Base-by-base conservation (phyloP, 2,113 vertebrate genomes). In the Lipotes vexillifer region DNA sequence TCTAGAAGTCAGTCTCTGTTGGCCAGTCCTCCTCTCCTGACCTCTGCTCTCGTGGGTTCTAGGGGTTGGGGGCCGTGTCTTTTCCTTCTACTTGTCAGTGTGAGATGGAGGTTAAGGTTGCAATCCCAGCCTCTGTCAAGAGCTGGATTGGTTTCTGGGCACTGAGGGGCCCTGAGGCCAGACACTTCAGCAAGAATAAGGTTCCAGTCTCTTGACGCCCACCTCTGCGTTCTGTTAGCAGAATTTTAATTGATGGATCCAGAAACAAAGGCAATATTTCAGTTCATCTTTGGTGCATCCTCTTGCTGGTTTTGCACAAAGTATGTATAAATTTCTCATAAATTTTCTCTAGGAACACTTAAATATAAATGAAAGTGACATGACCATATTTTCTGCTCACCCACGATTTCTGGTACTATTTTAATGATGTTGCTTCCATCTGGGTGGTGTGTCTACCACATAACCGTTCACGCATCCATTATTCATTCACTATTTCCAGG, bases 401-500 rank as follows among this genome's bases (percentile, higher is more conserved):
- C 86, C 38, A 1, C 90, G 72, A 85, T 89, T 96, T 46, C 86
- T 91, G 93, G 38, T 74, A 68, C 44, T 82, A 33, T 55, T 90
- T 81, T 65, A 71, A 61, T 25, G 82, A 88, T 23, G 44, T 84
- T 66, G 57, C 93, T 29, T 63, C 88, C n/a, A 11, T 13, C 8
- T 12, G 82, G 69, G 72, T 82, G 41, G 57, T 81, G 8, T 13
- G 75, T 90, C 66, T 61, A 5, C 82, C 44, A n/a, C 84, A 31
- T 72, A 63, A 25, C 93, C 90, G 11, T 38, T 94, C 87, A 52
- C 84, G 57, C 72, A 13, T 84, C 86, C 41, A 46, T 94, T 97
- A 77, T 96, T 93, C 82, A 72, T 93, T 90, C 91, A 63, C 63
- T 2, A 17, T 74, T 25, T n/a, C 49, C n/a, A 44, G 72, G 86